phyloP scores from a whole-genome alignment of 2,113 vertebrate species.

The Plecturocebus donacophilus region DNA sequence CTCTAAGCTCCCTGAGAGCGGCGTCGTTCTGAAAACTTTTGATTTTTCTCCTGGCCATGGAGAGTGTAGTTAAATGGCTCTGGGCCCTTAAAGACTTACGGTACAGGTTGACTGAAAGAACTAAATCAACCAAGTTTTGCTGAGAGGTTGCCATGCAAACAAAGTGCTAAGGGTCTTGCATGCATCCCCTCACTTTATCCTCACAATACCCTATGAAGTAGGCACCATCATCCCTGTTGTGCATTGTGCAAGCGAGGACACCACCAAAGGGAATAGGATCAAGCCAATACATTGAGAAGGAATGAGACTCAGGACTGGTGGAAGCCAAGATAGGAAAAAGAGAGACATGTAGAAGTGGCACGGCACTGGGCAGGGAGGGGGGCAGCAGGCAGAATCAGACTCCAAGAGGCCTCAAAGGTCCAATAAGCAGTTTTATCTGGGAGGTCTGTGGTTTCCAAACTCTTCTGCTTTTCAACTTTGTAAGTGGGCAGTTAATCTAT shows the following conservation, averaged over 20 bases:
- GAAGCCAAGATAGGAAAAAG: neutral
- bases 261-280: neutral
- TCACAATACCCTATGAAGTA: accelerated
- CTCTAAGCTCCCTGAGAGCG: neutral
- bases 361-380: neutral
- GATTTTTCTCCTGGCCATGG: neutral
- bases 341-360: neutral
- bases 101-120: neutral
- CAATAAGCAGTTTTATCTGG: neutral
- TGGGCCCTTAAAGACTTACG: neutral
- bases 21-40: neutral
- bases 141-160: neutral
- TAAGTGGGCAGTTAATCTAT: accelerated
- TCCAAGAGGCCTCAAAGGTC: neutral
- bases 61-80: neutral
- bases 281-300: neutral
- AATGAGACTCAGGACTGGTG: neutral
- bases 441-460: neutral
- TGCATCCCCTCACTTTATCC: neutral
- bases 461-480: neutral
- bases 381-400: neutral
- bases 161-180: neutral
- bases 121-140: neutral
- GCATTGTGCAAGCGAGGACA: neutral
- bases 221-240: neutral